Percentiles rank a stretch among this genome's conserved stretches.
These are phyloP conservation scores for Lasioglossum calceatum DNA, from an alignment of 2,888 invertebrate species.

Conservation along the genomic window DNA sequence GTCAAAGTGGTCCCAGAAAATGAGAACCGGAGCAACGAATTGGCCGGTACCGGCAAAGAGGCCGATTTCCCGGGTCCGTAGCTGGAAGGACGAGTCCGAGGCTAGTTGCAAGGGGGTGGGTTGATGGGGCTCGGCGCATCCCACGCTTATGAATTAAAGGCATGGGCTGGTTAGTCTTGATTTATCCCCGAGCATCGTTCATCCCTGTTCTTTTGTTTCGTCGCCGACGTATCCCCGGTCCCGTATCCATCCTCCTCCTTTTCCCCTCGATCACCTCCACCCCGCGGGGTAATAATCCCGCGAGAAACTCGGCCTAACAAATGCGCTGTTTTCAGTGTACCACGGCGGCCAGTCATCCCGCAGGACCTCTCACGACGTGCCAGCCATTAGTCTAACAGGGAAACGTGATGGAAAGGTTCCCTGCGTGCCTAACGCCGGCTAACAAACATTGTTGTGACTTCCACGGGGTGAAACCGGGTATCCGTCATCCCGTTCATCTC, in stretches of 20 bases:
- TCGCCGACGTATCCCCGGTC: conserved; percentile 51
- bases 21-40: not conserved
- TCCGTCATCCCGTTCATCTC: conserved; percentile 78
- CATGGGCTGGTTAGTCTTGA: conserved; percentile 83
- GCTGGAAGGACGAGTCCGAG: not conserved
- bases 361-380: conserved; percentile 70
- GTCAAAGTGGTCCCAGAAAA: not conserved
- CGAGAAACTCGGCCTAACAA: conserved; percentile 76
- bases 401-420: conserved; percentile 77
- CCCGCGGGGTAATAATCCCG: conserved; percentile 75
- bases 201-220: conserved; percentile 78
- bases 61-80: too few relatives aligned
- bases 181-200: conserved; percentile 83
- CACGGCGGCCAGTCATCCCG: conserved; percentile 66
- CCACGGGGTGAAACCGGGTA: conserved; percentile 79
- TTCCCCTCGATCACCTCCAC: conserved; percentile 35
- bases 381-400: conserved; percentile 69
- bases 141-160: conserved; percentile 81
- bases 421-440: conserved; percentile 69
- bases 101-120: not conserved
- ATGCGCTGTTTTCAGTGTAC: conserved; percentile 81
- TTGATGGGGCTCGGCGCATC: conserved; percentile 65
- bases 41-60: not conserved
- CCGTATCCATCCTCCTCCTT: conserved; percentile 22
- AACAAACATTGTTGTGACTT: conserved; percentile 83